phyloP scores from a whole-genome alignment of 92 coral and sea anemone genomes.

The Ricordea florida region DNA sequence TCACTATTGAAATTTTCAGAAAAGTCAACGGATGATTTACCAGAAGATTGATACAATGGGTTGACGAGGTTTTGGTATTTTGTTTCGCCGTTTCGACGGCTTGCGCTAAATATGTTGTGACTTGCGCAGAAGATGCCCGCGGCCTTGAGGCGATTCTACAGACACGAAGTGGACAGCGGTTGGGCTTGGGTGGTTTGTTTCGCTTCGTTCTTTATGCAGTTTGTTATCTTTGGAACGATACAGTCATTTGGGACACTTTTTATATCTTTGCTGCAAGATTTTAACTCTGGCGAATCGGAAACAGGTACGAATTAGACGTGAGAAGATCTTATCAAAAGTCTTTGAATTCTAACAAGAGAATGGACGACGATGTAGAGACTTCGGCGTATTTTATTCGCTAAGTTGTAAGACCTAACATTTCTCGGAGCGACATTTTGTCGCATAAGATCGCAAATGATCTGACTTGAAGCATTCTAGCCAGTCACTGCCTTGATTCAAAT shows the following conservation, averaged over 20 bases:
- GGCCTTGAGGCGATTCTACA: constrained; percentile 24
- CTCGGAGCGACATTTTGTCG: background rate
- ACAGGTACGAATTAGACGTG: constrained; percentile 61
- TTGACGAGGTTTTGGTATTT: too few relatives aligned
- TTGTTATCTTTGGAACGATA: constrained; percentile 69
- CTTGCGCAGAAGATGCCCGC: background rate
- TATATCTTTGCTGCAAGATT: constrained; percentile 70
- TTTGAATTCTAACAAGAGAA: too few relatives aligned
- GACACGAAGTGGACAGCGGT: constrained; percentile 68
- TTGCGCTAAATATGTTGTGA: background rate
- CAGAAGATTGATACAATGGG: too few relatives aligned
- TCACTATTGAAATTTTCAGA: too few relatives aligned
- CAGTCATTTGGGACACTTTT: constrained; percentile 85
- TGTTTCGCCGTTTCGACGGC: too few relatives aligned
- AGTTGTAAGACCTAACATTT: background rate
- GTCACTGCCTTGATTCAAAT: background rate
- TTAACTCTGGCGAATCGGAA: constrained; percentile 77
- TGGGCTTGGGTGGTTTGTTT: constrained; percentile 92
- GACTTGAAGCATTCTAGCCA: background rate
- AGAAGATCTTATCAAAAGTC: background rate
- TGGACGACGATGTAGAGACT: too few relatives aligned
- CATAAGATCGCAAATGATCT: background rate
- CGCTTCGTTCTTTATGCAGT: constrained; percentile 73
- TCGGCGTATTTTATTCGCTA: too few relatives aligned
- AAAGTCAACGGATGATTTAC: too few relatives aligned